A percentile compares a stretch with the other conserved stretches of the same genome.
phyloP scores from a whole-genome alignment of 2,888 invertebrate species.

The Falcaria lacertinaria region DNA sequence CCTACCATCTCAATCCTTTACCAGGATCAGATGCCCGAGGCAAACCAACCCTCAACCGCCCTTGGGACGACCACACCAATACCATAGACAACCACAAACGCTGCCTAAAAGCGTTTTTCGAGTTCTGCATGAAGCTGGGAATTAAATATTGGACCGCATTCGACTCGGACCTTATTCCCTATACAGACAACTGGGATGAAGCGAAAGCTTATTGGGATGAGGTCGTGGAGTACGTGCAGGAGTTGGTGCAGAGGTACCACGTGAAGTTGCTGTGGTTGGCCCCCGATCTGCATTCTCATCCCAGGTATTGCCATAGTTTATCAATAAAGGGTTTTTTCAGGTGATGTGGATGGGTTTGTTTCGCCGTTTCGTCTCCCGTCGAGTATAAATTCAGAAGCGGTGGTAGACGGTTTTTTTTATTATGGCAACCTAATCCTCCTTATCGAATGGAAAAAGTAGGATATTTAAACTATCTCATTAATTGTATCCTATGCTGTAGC shows the following conservation, averaged over 20 bases:
- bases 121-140: slow-evolving; percentile 81
- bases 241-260: slow-evolving; percentile 76
- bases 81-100: slow-evolving; percentile 80
- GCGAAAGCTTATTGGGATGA: slow-evolving; percentile 78
- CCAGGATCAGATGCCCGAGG: slow-evolving; percentile 64
- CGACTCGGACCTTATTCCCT: slow-evolving; percentile 81
- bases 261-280: slow-evolving; percentile 82
- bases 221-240: slow-evolving; percentile 75
- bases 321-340: no score
- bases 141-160: slow-evolving; percentile 83
- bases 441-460: no score
- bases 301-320: slow-evolving; percentile 75
- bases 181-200: slow-evolving; percentile 76
- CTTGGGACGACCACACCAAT: slow-evolving; percentile 81
- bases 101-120: slow-evolving; percentile 80
- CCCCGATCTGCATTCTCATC: slow-evolving; percentile 81
- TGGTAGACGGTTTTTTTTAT: no score
- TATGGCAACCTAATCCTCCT: no score
- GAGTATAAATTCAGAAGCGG: no score
- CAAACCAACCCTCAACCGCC: slow-evolving; percentile 49
- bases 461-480: no score
- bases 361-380: no score
- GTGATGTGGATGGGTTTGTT: no score
- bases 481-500: no score
- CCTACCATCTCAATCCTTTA: no score